Percentiles rank a stretch among this genome's conserved stretches.
These are phyloP conservation scores for Mastigias papua DNA, from an alignment of 30 jellyfish, hydroid and myxozoan genomes.

Conservation along the genomic window DNA sequence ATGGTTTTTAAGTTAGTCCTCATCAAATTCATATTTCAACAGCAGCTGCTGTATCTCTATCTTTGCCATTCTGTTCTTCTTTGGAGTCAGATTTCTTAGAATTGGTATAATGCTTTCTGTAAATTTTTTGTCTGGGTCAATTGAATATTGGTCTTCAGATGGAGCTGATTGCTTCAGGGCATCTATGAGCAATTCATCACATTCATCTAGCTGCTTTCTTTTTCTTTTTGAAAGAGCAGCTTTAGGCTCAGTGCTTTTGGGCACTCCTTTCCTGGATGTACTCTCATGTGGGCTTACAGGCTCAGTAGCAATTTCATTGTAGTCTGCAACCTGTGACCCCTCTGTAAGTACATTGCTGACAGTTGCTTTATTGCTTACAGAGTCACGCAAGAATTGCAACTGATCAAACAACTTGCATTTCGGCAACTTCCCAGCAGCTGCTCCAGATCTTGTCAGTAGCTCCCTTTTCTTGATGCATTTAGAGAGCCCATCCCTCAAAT, in stretches of 20 bases:
- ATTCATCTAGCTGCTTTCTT: no score
- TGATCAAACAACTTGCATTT: constrained; percentile 27
- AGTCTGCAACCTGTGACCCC: constrained; percentile 5
- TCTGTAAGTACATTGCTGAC: constrained; percentile 9
- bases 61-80: constrained; percentile 34
- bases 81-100: constrained; percentile 1
- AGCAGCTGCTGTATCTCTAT: constrained; percentile 31
- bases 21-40: constrained; percentile 10
- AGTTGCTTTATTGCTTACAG: constrained; percentile 4
- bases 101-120: constrained; percentile 27
- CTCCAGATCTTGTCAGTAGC: constrained; percentile 44
- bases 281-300: constrained; percentile 10
- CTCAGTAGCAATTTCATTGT: not conserved
- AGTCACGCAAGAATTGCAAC: constrained; percentile 24
- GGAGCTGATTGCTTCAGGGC: not conserved
- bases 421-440: constrained; percentile 34
- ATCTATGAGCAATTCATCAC: not conserved
- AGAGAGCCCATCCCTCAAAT: constrained; percentile 51
- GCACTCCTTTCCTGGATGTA: no score
- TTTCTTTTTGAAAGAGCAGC: no score
- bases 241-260: no score
- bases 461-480: no score
- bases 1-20: not conserved
- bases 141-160: not conserved
- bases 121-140: constrained; percentile 6